Percentiles rank a stretch among this genome's conserved stretches.
These are phyloP conservation scores for Lasiommata megera DNA, from an alignment of 2,888 invertebrate species.

Conservation along the genomic window DNA sequence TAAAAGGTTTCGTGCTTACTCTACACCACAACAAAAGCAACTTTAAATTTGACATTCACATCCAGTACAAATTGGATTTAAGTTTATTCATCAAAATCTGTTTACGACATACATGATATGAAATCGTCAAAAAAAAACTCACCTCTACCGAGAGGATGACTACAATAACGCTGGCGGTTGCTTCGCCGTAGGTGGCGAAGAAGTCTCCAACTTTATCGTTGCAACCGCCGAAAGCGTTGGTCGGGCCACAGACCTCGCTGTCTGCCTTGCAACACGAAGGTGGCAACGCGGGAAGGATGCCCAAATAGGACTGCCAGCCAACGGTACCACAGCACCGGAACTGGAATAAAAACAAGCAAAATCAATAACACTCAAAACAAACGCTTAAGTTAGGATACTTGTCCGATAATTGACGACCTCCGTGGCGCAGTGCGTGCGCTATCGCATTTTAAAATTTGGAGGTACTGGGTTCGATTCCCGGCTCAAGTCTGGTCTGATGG, in stretches of 20 bases:
- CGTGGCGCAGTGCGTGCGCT: too few species aligned
- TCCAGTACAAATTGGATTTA: too few species aligned
- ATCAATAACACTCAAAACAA: background rate
- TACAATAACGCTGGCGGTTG: conserved; percentile 44
- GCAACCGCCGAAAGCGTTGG: conserved; percentile 46
- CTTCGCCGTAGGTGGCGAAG: conserved; percentile 48
- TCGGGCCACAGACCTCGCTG: background rate
- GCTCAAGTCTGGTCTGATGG: too few species aligned
- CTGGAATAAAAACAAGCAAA: conserved; percentile 37
- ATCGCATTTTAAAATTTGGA: too few species aligned
- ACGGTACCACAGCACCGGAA: conserved; percentile 60
- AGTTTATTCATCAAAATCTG: too few species aligned
- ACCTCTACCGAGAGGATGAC: conserved; percentile 54
- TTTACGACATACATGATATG: too few species aligned
- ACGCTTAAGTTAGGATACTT: too few species aligned
- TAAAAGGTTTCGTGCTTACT: too few species aligned
- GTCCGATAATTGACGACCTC: too few species aligned
- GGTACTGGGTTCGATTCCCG: too few species aligned
- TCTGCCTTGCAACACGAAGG: conserved; percentile 45
- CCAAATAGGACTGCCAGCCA: conserved; percentile 44
- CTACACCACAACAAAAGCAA: too few species aligned
- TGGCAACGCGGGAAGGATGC: conserved; percentile 37
- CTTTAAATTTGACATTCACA: too few species aligned
- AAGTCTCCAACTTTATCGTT: conserved; percentile 39
- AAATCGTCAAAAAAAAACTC: background rate